These are phyloP conservation scores for Chrysochloris asiatica DNA, from an alignment of 2,113 vertebrate species.

Conservation along the genomic window DNA sequence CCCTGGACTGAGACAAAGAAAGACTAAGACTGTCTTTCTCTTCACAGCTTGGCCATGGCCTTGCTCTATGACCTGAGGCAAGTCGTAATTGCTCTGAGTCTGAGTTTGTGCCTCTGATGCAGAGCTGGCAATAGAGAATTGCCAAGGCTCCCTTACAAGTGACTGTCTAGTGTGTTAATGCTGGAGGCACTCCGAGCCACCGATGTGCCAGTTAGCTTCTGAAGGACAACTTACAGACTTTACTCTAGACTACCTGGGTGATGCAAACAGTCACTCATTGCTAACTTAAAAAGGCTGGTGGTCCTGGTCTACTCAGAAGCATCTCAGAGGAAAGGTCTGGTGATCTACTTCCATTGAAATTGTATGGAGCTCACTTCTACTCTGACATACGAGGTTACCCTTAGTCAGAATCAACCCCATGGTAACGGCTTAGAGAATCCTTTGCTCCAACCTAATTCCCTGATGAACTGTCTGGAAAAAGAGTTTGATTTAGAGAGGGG, in stretches of 20 bases:
- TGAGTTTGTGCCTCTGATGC: not conserved
- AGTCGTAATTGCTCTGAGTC: not conserved
- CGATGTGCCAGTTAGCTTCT: not conserved
- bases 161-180: not conserved
- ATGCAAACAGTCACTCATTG: not conserved
- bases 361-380: not conserved
- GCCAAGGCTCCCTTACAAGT: not conserved
- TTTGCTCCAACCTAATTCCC: not conserved
- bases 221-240: not conserved
- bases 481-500: not conserved
- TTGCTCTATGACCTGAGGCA: not conserved
- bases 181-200: not conserved
- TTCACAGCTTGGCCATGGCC: not conserved
- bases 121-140: not conserved
- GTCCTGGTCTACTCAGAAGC: not conserved
- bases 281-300: not conserved
- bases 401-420: not conserved
- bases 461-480: not conserved
- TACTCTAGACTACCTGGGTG: not conserved
- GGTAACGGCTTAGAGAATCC: not conserved
- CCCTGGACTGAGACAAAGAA: not conserved
- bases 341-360: not conserved
- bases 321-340: not conserved
- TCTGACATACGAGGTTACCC: not conserved
- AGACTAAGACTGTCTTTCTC: no score